phyloP scores from a whole-genome alignment of 2,797 vertebrate genomes.

The Hirundo rustica region DNA sequence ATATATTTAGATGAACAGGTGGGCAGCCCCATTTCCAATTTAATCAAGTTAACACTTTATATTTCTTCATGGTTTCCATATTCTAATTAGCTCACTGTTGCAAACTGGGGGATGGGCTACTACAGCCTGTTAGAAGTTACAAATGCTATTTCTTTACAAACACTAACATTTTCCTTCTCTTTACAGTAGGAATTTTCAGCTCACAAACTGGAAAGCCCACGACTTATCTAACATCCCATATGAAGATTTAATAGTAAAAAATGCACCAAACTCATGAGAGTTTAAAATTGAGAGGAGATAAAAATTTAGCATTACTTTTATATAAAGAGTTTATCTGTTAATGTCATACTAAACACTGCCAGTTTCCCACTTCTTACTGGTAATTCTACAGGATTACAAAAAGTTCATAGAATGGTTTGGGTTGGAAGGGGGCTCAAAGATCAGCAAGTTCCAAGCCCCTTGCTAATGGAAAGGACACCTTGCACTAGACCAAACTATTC shows the following conservation, averaged over 20 bases:
- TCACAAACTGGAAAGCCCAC: neutral
- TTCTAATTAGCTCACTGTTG: slow-evolving; percentile 24
- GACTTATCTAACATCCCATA: neutral
- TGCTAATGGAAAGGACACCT: neutral
- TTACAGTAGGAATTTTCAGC: neutral
- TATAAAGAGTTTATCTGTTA: neutral
- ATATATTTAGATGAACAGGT: slow-evolving; percentile 82
- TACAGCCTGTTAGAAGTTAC: neutral
- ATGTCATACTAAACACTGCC: neutral
- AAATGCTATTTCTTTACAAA: neutral
- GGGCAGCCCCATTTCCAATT: slow-evolving; percentile 61
- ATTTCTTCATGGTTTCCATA: slow-evolving; percentile 42
- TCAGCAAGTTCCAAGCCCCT: neutral
- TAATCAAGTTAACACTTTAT: slow-evolving; percentile 58
- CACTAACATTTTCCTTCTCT: neutral
- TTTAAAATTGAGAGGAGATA: neutral
- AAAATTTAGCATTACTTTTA: neutral
- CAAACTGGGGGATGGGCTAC: neutral
- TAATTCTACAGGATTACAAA: neutral
- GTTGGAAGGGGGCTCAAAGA: neutral
- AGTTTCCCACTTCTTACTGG: neutral
- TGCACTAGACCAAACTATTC: neutral
- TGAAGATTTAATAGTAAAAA: neutral
- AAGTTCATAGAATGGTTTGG: neutral
- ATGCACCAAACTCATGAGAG: neutral